Evolutionary conservation across 35 echinoderm and acorn worm genomes (phyloP).

Genomic region (Heliocidaris tuberculata): DNA sequence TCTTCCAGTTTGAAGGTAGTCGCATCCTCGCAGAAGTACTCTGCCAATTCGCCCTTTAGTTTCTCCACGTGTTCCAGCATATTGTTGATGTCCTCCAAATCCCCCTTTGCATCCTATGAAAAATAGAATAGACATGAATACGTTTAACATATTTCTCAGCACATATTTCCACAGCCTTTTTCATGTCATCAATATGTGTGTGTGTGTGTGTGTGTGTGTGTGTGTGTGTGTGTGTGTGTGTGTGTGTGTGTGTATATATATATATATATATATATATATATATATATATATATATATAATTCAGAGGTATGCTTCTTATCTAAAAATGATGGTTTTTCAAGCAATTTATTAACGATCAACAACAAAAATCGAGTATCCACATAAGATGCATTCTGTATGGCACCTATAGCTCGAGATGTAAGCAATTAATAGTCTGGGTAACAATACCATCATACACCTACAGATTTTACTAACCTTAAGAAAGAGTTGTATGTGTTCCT

Average conservation of each 20-base stretch:
- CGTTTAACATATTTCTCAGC: not conserved
- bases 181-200: too few relatives aligned
- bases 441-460: not conserved
- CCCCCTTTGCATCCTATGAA: conserved; percentile 69
- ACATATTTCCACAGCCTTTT: not conserved
- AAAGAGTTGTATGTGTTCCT: conserved; percentile 60
- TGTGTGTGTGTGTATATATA: too few relatives aligned
- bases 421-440: too few relatives aligned
- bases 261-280: not conserved
- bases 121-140: not conserved
- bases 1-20: conserved; percentile 93
- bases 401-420: too few relatives aligned
- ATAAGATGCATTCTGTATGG: too few relatives aligned
- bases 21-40: conserved; percentile 92
- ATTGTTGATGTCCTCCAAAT: conserved; percentile 64
- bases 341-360: not conserved
- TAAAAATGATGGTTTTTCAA: not conserved
- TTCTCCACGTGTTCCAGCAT: conserved; percentile 79
- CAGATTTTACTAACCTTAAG: conserved; percentile 44
- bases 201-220: too few relatives aligned
- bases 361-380: not conserved
- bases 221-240: too few relatives aligned
- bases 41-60: conserved; percentile 61
- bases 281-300: not conserved
- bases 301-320: not conserved